These are phyloP conservation scores for Damaliscus lunatus DNA, from an alignment of 2,113 vertebrate species.

Conservation along the genomic window DNA sequence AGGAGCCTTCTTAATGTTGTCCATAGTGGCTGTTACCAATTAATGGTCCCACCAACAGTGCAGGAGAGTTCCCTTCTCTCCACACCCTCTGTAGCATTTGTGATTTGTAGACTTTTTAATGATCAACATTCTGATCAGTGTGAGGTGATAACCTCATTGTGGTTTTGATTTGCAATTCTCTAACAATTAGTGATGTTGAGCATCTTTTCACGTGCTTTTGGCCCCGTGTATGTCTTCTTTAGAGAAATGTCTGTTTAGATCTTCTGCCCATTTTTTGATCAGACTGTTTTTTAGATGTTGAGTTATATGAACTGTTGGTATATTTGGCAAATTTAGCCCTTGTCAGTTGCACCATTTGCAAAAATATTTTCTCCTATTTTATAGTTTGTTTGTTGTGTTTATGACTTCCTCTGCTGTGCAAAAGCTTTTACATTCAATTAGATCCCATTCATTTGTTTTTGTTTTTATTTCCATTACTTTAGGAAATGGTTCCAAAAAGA, in stretches of 20 bases:
- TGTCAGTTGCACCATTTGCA: background rate
- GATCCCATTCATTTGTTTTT: background rate
- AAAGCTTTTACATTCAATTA: background rate
- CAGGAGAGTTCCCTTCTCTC: background rate
- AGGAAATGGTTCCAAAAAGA: background rate
- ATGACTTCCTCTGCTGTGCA: background rate
- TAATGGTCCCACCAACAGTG: background rate
- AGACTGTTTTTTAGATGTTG: background rate
- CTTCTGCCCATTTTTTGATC: background rate
- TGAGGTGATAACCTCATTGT: background rate
- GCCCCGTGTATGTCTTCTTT: background rate
- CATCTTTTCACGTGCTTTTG: background rate
- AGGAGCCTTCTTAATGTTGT: background rate
- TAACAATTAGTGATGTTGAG: background rate
- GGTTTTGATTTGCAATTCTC: background rate
- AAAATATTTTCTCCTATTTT: background rate
- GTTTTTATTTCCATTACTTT: background rate
- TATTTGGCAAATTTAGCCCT: background rate
- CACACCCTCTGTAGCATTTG: background rate
- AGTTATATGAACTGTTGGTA: background rate
- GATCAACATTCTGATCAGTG: background rate
- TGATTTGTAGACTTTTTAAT: background rate
- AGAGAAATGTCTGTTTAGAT: background rate
- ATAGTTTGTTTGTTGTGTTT: background rate
- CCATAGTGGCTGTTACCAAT: no score